Conservation (phyloP, 2,888 invertebrate genomes). For the Diploptera punctata region DNA sequence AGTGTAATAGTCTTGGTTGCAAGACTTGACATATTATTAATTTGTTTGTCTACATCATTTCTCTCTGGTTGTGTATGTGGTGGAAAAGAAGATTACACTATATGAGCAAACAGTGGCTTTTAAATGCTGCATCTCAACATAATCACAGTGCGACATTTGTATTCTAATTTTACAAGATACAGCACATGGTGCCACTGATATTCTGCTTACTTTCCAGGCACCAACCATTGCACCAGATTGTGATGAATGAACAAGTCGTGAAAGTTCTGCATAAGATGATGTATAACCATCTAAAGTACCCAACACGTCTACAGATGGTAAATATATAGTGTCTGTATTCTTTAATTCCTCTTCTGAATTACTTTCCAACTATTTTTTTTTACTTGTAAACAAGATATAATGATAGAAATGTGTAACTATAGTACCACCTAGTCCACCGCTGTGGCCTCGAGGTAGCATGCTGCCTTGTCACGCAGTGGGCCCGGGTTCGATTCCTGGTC, state of each 20-base stretch:
- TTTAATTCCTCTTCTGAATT: constrained; percentile 25
- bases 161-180: neutral
- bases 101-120: neutral
- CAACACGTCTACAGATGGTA: neutral
- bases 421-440: too few species aligned
- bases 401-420: too few species aligned
- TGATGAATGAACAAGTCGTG: constrained; percentile 31
- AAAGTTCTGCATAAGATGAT: constrained; percentile 37
- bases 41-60: neutral
- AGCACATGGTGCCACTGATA: neutral
- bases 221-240: constrained; percentile 34
- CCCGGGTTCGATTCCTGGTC: too few species aligned
- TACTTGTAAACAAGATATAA: too few species aligned
- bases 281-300: constrained; percentile 23
- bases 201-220: neutral
- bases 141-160: constrained; percentile 8
- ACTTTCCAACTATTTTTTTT: too few species aligned
- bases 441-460: too few species aligned
- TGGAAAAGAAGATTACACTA: neutral
- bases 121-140: neutral
- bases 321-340: neutral
- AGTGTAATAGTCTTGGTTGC: neutral
- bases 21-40: neutral
- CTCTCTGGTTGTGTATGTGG: constrained; percentile 1
- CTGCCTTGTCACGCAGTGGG: too few species aligned